Percentiles rank a stretch among this genome's conserved stretches.
phyloP scores from a whole-genome alignment of 2,797 vertebrate species.

The Eulemur albifrons region DNA sequence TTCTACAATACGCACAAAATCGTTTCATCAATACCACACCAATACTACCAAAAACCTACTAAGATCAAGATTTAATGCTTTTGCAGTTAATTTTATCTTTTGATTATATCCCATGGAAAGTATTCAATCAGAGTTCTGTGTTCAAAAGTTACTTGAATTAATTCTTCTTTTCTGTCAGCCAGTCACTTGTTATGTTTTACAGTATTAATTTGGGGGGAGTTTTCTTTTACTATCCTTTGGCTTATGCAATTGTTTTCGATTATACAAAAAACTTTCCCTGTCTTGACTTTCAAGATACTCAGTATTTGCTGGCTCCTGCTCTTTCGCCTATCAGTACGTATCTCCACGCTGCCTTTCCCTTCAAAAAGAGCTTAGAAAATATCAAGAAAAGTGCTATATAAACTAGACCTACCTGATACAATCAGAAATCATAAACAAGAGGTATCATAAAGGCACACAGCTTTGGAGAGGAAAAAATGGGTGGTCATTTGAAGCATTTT shows the following conservation, averaged over 20 bases:
- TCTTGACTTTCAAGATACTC: background rate
- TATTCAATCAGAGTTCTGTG: background rate
- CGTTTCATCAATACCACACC: background rate
- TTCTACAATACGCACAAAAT: background rate
- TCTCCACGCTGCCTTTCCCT: background rate
- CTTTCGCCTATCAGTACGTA: background rate
- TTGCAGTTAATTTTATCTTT: slow-evolving; percentile 11
- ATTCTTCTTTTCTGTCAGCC: background rate
- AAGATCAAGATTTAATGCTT: background rate
- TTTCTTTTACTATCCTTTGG: background rate
- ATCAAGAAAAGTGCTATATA: background rate
- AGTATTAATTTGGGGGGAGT: background rate
- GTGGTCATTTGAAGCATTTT: background rate
- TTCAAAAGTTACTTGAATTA: background rate
- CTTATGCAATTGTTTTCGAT: background rate
- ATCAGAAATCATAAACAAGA: background rate
- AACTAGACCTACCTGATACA: background rate
- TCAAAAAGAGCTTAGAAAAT: background rate
- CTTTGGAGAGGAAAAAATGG: background rate
- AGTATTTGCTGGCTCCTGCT: background rate
- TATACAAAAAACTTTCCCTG: background rate
- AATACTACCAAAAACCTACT: background rate
- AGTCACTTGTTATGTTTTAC: background rate
- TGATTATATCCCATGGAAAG: background rate
- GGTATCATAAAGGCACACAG: background rate